Evolutionary conservation across 2,797 vertebrate species (phyloP).

Genomic region (Valencia hispanica): DNA sequence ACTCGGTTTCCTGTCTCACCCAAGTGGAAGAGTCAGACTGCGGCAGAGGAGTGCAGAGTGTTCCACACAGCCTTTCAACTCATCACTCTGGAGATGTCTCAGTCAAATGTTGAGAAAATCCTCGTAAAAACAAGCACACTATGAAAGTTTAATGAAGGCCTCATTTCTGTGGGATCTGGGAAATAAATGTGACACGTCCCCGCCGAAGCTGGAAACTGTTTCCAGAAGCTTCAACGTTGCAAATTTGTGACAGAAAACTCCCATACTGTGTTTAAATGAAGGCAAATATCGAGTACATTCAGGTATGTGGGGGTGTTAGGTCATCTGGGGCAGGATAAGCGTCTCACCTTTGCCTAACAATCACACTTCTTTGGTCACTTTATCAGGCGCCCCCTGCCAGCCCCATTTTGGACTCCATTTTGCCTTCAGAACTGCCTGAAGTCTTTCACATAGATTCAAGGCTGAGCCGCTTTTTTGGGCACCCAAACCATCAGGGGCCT

Average conservation of each 20-base stretch:
- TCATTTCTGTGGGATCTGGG: conserved; percentile 63
- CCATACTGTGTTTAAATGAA: not conserved
- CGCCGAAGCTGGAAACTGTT: conserved; percentile 43
- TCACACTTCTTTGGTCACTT: not conserved
- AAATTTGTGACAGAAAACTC: not conserved
- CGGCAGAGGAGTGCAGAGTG: conserved; percentile 53
- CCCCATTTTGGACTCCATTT: not conserved
- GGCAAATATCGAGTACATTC: not conserved
- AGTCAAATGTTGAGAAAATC: conserved; percentile 74
- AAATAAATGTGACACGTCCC: conserved; percentile 72
- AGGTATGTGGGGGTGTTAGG: not conserved
- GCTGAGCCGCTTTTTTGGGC: no score
- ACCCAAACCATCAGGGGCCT: no score
- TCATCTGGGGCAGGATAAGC: not conserved
- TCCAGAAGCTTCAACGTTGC: conserved; percentile 22
- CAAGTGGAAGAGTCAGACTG: conserved; percentile 56
- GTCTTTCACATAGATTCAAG: no score
- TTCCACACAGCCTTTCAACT: conserved; percentile 51
- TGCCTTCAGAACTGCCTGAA: not conserved
- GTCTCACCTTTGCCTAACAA: not conserved
- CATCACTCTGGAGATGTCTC: conserved; percentile 77
- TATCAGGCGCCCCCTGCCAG: not conserved
- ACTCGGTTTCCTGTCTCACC: conserved; percentile 68
- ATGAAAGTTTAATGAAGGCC: conserved; percentile 79
- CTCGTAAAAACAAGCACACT: conserved; percentile 67